Percentiles rank a stretch among this genome's conserved stretches.
Conservation (phyloP, 2,888 invertebrate genomes). For the Branchellion lobata region DNA sequence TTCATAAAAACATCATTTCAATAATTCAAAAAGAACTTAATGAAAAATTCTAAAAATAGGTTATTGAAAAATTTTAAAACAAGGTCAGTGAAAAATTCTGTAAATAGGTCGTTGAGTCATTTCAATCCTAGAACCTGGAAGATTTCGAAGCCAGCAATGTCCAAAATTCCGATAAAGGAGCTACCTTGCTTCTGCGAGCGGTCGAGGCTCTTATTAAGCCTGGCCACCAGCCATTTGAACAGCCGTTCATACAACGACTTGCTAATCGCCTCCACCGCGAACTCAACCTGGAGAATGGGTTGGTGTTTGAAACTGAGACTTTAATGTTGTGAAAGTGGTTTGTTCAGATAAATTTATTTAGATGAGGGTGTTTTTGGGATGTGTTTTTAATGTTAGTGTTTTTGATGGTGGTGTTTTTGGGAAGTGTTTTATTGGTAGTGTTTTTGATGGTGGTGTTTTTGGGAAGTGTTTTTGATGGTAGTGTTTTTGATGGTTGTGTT, state of each 20-base stretch:
- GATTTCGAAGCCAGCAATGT: constrained; percentile 99
- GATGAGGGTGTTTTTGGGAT: background rate
- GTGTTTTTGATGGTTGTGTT: too few relatives aligned
- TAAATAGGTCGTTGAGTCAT: background rate
- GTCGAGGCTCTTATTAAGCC: constrained; percentile 94
- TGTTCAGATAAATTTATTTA: background rate
- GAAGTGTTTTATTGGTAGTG: too few relatives aligned
- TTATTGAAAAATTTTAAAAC: background rate
- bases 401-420: too few relatives aligned
- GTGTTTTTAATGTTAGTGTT: background rate
- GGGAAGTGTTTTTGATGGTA: too few relatives aligned
- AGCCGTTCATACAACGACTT: constrained; percentile 98
- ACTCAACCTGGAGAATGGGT: constrained; percentile 73
- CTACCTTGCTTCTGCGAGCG: constrained; percentile 97
- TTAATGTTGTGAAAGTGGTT: too few relatives aligned
- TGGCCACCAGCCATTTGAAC: constrained; percentile 97
- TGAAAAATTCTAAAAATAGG: background rate
- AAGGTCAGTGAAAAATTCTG: background rate
- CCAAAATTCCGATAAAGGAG: constrained; percentile 97
- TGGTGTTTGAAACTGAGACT: background rate
- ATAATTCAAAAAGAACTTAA: too few relatives aligned
- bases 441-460: too few relatives aligned
- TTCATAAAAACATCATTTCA: too few relatives aligned
- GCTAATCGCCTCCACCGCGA: constrained; percentile 96
- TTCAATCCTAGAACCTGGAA: constrained; percentile 70